Conservation (phyloP, 2,888 invertebrate genomes). For the Argyresthia albistria region DNA sequence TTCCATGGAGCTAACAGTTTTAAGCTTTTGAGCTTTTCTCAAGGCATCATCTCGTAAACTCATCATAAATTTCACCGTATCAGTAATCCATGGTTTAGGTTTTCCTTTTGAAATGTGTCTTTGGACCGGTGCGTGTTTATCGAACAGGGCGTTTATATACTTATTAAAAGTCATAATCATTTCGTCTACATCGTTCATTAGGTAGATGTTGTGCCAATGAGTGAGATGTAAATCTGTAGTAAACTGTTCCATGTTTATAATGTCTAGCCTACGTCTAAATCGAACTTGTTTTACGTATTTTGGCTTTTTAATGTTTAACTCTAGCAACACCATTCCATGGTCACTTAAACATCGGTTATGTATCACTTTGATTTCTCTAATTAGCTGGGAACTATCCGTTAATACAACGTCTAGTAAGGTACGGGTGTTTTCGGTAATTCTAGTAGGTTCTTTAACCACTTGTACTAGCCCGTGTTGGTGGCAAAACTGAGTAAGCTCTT, state of each 20-base stretch:
- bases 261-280: not conserved
- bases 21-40: not conserved
- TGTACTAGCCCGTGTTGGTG: not conserved
- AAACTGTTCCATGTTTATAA: not conserved
- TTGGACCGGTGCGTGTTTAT: not conserved
- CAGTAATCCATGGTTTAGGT: not conserved
- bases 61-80: not conserved
- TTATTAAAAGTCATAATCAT: not conserved
- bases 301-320: not conserved
- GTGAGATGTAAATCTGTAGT: not conserved
- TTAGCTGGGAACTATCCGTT: not conserved
- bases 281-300: not conserved
- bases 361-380: not conserved
- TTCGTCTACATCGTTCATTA: not conserved
- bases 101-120: not conserved
- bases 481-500: not conserved
- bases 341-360: not conserved
- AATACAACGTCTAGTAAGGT: conserved; percentile 9
- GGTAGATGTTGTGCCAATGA: not conserved
- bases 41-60: not conserved
- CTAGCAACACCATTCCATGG: not conserved
- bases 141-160: not conserved
- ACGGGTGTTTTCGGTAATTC: conserved; percentile 7
- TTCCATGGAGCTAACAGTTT: not conserved
- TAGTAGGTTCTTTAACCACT: conserved; percentile 12